Evolutionary conservation across 2,888 invertebrate species (phyloP), one percentile per base, ranked within the genome.

Genomic region (Tryphoninae sp.): DNA sequence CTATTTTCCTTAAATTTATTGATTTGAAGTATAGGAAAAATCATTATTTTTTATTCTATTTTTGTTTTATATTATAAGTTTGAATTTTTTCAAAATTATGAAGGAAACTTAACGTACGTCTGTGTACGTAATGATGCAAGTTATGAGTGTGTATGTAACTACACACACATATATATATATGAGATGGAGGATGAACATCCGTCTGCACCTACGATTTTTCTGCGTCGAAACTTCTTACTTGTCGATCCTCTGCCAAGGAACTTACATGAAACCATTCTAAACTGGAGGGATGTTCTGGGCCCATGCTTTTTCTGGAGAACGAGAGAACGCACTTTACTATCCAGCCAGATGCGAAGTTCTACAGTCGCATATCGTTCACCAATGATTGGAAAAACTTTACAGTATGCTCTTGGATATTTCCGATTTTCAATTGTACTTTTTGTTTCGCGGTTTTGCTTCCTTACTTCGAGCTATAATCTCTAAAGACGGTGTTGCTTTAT

Each of bases 191-290:
- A 33, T 33, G 53, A 71, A 65, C 65, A 64, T 65, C 33, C 59
- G 69, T 59, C 71, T 49, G 8, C 59, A 69, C 62, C 69, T 75
- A 69, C 62, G 73, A 79, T 68, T 69, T 75, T 74, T 80, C 40
- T 58, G 19, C 16, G 26, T 23, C 11, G 61, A 73, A 64, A 62
- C 69, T 68, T 73, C 62, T 65, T 53, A 68, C 69, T 71, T 53
- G 79, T 68, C 73, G 69, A 69, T 68, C 68, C 68, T 64, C 67
- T 33, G 69, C 73, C 73, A 55, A 59, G 67, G 77, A 68, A 77
- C 68, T 77, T 69, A 59, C 42, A 40, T n/a, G 61, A 62, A 69
- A 59, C 53, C 22, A 61, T 23, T 59, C 16, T 42, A 40, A 65
- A n/a, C 42, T 45, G 74, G 26, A 23, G 64, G 23, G 59, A 59